Base-by-base conservation (phyloP, 2,113 vertebrate species). In the Sporophila hypoxantha region DNA sequence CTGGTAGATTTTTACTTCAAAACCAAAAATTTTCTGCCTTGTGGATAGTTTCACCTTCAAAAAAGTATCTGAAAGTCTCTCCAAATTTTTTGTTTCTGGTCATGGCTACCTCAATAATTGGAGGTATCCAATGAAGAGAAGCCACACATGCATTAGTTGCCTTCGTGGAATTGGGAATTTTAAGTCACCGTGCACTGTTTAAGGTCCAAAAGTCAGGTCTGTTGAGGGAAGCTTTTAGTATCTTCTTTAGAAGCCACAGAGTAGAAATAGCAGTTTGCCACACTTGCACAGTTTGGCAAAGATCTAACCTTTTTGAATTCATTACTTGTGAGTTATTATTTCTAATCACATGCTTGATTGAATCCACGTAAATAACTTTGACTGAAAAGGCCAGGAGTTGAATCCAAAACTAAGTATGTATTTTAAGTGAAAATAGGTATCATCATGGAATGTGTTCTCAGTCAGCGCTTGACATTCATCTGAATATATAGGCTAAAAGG, bases 301-400 rank as follows among this genome's bases (percentile, higher is more conserved):
- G 95, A 96, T 96, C 77, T 96, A 85, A 95, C 95, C 76, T 96
- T 95, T 95, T 79, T 93, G 76, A 97, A 95, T 97, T 96, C 88
- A 91, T 95, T 95, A 90, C 92, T 96, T 96, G 80, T 94, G 94
- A 95, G 94, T 96, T 97, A 93, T 94, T 96, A 96, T 96, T 97
- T 96, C 94, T 97, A 97, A 97, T 97, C 95, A 96, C 84, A 93
- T 1, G 71, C 91, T 94, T 97, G 96, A 97, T 95, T 96, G 96
- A 96, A 92, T 96, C 82, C 88, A 93, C 83, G 82, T 96, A 96
- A 96, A 96, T 96, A 94, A 91, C 91, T 95, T 89, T 85, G 77
- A 87, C 92, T 95, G 95, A 95, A 93, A 97, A 96, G 93, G 85
- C 92, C 69, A 82, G 71, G 92, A 96, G 93, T 96, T 96, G 96